A percentile compares a stretch with the other conserved stretches of the same genome.
Evolutionary conservation across 2,113 vertebrate genomes (phyloP).

Genomic region (Apaloderma vittatum): DNA sequence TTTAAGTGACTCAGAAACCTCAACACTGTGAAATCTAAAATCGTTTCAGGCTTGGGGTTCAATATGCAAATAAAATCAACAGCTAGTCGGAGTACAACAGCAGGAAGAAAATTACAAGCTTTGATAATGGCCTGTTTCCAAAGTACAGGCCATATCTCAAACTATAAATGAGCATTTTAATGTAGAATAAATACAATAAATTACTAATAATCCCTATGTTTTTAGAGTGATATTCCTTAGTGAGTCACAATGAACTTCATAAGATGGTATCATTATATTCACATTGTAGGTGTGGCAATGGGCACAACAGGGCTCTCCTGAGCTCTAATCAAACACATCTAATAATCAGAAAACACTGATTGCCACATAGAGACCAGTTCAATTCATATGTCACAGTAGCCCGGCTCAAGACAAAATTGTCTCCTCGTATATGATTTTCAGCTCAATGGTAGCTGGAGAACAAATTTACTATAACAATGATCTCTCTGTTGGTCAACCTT

Average conservation of each 20-base stretch:
- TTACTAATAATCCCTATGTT: not conserved
- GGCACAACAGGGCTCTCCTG: not conserved
- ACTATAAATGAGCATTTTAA: not conserved
- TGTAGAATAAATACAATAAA: not conserved
- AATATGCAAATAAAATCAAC: constrained; percentile 6
- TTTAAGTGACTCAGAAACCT: not conserved
- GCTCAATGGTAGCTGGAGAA: not conserved
- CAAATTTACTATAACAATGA: not conserved
- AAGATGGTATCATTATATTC: not conserved
- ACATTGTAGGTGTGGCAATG: not conserved
- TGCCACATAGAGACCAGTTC: not conserved
- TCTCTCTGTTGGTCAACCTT: not conserved
- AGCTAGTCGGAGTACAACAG: not conserved
- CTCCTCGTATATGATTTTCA: not conserved
- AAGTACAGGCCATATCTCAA: not conserved
- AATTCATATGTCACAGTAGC: not conserved
- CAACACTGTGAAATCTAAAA: constrained; percentile 20
- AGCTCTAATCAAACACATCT: not conserved
- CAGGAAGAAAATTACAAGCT: not conserved
- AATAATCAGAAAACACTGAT: not conserved
- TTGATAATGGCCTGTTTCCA: not conserved
- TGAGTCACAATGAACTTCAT: not conserved
- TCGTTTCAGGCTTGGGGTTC: not conserved
- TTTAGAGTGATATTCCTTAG: not conserved
- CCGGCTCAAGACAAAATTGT: not conserved